Evolutionary conservation across 2,797 vertebrate species (phyloP).

Genomic region (Gephyroberyx darwinii): DNA sequence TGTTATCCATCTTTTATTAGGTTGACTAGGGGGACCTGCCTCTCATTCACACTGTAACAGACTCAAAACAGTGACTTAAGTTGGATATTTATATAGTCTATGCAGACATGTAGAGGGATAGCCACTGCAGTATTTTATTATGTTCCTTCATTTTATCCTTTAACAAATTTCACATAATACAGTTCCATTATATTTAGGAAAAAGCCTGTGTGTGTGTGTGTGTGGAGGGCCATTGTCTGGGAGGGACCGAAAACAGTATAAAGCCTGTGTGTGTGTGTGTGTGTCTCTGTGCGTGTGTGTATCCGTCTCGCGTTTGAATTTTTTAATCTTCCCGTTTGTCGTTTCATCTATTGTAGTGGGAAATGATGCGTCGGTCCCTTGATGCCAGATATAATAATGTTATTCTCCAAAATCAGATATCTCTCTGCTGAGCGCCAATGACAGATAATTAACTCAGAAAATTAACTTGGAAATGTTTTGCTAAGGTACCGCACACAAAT

Average conservation of each 20-base stretch:
- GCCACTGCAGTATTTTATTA: conserved; percentile 19
- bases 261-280: not conserved
- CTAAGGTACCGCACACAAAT: conserved; percentile 23
- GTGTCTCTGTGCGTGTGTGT: conserved; percentile 1
- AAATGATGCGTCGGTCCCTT: conserved; percentile 54
- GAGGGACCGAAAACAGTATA: conserved; percentile 44
- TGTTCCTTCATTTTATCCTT: conserved; percentile 36
- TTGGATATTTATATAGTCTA: conserved; percentile 48
- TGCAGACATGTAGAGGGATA: not conserved
- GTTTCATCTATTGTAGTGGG: conserved; percentile 62
- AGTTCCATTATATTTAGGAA: conserved; percentile 17
- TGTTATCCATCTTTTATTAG: conserved; percentile 33
- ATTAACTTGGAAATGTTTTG: conserved; percentile 54
- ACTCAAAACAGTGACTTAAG: conserved; percentile 29
- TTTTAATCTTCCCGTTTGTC: conserved; percentile 64
- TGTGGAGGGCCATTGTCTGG: conserved; percentile 33
- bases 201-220: conserved; percentile 12
- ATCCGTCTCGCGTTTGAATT: conserved; percentile 53
- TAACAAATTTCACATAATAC: too few relatives aligned
- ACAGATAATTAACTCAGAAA: conserved; percentile 61
- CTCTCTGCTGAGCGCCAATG: conserved; percentile 44
- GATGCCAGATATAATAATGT: conserved; percentile 61
- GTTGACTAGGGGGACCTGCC: conserved; percentile 18
- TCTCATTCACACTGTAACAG: conserved; percentile 34
- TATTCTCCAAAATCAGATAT: conserved; percentile 54